Conservation (phyloP, 2,888 invertebrate genomes). For the Aphidoletes aphidimyza region DNA sequence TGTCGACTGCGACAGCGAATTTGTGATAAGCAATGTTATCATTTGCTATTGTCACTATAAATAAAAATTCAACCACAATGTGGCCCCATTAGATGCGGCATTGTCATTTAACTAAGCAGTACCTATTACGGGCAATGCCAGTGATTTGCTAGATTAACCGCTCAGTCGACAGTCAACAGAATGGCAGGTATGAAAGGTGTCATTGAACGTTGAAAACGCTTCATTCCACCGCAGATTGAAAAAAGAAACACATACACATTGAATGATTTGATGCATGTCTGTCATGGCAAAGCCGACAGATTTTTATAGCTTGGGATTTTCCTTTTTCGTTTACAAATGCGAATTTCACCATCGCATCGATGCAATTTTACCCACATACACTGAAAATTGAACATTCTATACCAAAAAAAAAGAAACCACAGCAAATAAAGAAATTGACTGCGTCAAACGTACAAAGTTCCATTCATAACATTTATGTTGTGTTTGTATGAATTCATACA, state of each 20-base stretch:
- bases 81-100: not conserved
- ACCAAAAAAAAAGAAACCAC: not conserved
- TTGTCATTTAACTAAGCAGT: constrained; percentile 25
- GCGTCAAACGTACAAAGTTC: not conserved
- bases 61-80: not conserved
- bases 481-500: no score
- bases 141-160: no score
- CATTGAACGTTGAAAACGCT: not conserved
- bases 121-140: not conserved
- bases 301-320: no score
- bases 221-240: not conserved
- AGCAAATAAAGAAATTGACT: not conserved
- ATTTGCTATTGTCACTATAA: not conserved
- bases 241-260: not conserved
- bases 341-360: not conserved
- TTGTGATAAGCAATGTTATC: constrained; percentile 18
- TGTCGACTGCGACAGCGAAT: not conserved
- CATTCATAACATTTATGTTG: not conserved
- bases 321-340: no score
- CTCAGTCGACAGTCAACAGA: no score
- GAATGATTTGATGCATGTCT: not conserved
- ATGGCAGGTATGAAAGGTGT: constrained; percentile 2
- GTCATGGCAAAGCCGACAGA: not conserved
- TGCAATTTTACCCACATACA: no score
- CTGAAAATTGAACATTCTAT: not conserved